Evolutionary conservation across 2,113 vertebrate genomes (phyloP).

Genomic region (Regulus satrapa): DNA sequence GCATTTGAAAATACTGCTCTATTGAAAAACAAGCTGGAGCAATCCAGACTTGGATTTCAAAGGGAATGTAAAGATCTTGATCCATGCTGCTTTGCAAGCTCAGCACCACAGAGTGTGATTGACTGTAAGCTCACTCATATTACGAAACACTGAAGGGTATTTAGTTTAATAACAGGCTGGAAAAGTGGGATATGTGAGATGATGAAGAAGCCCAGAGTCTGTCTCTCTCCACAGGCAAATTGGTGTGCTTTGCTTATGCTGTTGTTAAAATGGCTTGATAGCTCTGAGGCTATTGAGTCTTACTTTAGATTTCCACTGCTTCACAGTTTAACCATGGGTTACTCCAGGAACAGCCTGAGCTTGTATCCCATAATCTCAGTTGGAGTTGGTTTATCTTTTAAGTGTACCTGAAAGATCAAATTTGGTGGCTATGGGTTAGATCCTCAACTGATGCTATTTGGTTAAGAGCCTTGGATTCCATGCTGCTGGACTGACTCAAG

Average conservation of each 20-base stretch:
- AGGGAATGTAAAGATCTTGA: not conserved
- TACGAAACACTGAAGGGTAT: not conserved
- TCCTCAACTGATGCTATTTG: not conserved
- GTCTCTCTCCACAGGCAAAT: not conserved
- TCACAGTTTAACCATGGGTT: not conserved
- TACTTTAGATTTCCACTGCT: not conserved
- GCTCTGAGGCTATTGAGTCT: not conserved
- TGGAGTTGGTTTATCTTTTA: not conserved
- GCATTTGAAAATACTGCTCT: constrained; percentile 17
- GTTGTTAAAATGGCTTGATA: not conserved
- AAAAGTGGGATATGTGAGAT: not conserved
- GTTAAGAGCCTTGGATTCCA: not conserved
- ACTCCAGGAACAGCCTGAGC: not conserved
- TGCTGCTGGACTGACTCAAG: not conserved
- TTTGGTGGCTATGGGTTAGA: not conserved
- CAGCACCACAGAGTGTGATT: not conserved
- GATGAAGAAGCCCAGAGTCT: not conserved
- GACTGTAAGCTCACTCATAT: not conserved
- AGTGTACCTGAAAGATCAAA: not conserved
- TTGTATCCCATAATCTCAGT: not conserved
- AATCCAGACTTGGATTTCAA: constrained; percentile 31
- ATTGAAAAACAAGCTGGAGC: constrained; percentile 23
- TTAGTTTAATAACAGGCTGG: not conserved
- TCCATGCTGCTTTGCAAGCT: not conserved
- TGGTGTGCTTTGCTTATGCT: not conserved